Evolutionary conservation across 2,797 vertebrate species (phyloP).

Genomic region (Babyrousa celebensis): DNA sequence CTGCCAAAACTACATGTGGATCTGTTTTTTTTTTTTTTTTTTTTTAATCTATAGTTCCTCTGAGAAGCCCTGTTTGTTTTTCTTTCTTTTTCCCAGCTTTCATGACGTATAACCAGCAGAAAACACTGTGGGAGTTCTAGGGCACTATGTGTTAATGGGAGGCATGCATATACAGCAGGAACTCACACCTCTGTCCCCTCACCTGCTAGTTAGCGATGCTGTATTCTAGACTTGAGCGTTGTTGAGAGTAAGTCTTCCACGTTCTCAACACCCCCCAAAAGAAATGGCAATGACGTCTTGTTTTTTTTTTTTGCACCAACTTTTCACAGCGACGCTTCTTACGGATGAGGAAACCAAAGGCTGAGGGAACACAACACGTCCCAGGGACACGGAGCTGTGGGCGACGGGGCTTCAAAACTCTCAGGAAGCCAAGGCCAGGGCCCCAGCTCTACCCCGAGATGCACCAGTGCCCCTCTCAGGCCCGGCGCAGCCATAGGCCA

Average conservation of each 20-base stretch:
- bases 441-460: rapidly evolving
- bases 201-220: no score
- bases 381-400: background rate
- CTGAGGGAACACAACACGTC: background rate
- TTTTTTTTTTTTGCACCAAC: background rate
- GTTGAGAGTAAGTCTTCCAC: background rate
- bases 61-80: background rate
- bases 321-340: background rate
- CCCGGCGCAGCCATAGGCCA: rapidly evolving
- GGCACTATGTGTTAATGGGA: rapidly evolving
- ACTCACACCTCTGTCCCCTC: background rate
- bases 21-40: background rate
- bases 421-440: background rate
- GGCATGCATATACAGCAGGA: no score
- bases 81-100: background rate
- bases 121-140: background rate
- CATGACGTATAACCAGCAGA: background rate
- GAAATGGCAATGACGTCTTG: background rate
- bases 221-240: background rate
- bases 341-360: background rate
- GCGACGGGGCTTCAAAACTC: no score
- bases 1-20: background rate
- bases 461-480: no score
- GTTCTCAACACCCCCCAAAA: background rate
- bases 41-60: background rate